A percentile compares a stretch with the other conserved stretches of the same genome.
phyloP scores from a whole-genome alignment of 2,113 vertebrate genomes.

The Chelonoidis abingdonii region DNA sequence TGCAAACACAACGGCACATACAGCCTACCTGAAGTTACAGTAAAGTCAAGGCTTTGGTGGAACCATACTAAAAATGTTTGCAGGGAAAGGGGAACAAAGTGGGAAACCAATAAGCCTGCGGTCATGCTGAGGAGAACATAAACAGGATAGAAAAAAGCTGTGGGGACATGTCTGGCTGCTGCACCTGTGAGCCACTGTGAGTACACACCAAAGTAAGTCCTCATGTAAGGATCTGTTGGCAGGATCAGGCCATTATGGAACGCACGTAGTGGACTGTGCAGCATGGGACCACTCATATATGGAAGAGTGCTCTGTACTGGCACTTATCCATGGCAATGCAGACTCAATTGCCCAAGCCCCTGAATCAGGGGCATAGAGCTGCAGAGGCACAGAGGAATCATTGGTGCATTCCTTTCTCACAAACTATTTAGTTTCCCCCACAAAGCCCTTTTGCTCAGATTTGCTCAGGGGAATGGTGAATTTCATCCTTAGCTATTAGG shows the following conservation, averaged over 20 bases:
- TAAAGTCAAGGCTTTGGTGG: not conserved
- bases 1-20: not conserved
- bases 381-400: accelerated
- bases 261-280: not conserved
- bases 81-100: not conserved
- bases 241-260: not conserved
- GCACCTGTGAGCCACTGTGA: not conserved
- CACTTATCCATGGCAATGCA: not conserved
- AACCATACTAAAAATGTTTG: too few relatives aligned
- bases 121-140: not conserved
- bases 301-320: not conserved
- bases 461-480: not conserved
- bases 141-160: not conserved
- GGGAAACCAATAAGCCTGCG: accelerated
- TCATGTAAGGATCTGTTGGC: not conserved
- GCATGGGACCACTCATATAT: not conserved
- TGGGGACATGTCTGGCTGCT: not conserved
- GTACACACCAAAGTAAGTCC: not conserved
- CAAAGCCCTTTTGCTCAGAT: not conserved
- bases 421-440: not conserved
- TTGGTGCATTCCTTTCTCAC: not conserved
- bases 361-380: not conserved
- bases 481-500: not conserved
- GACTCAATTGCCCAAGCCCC: not conserved
- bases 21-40: not conserved